phyloP scores from a whole-genome alignment of 2,888 invertebrate species.

The Agrotis exclamationis region DNA sequence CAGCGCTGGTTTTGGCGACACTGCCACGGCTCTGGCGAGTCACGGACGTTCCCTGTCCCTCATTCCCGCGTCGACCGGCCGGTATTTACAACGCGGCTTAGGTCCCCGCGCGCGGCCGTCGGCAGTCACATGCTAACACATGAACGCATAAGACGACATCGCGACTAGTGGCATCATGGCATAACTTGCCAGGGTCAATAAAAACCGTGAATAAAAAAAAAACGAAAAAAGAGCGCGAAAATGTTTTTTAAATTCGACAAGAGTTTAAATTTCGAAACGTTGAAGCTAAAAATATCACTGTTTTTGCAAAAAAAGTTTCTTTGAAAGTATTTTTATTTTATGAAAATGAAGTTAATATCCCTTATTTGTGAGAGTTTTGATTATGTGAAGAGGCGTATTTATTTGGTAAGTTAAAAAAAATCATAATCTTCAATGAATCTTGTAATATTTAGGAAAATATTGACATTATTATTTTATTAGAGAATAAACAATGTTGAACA shows the following conservation, averaged over 20 bases:
- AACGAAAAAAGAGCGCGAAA: conserved; percentile 45
- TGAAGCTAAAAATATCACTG: conserved; percentile 6
- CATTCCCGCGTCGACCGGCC: conserved; percentile 54
- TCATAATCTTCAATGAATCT: neutral
- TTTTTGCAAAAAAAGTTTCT: conserved; percentile 30
- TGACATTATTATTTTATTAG: too few relatives aligned
- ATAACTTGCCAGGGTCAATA: conserved; percentile 16
- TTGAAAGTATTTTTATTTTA: conserved; percentile 30
- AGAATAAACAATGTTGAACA: neutral
- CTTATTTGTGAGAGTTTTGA: conserved; percentile 73
- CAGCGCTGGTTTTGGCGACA: conserved; percentile 52
- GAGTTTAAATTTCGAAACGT: conserved; percentile 39
- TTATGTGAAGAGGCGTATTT: conserved; percentile 76
- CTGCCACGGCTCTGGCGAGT: too few relatives aligned
- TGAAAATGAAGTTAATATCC: conserved; percentile 72
- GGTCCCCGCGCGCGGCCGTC: conserved; percentile 14
- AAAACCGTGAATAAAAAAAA: conserved; percentile 54
- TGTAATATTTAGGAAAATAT: neutral
- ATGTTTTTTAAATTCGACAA: conserved; percentile 47
- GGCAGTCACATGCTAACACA: conserved; percentile 72
- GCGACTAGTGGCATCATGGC: conserved; percentile 59
- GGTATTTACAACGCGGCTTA: conserved; percentile 31
- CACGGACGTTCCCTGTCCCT: conserved; percentile 57
- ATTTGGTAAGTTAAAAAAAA: conserved; percentile 77
- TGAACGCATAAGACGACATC: conserved; percentile 58